Percentiles rank a stretch among this genome's conserved stretches.
Conservation (phyloP, 2,888 invertebrate genomes). For the Drosophila vallismaia region DNA sequence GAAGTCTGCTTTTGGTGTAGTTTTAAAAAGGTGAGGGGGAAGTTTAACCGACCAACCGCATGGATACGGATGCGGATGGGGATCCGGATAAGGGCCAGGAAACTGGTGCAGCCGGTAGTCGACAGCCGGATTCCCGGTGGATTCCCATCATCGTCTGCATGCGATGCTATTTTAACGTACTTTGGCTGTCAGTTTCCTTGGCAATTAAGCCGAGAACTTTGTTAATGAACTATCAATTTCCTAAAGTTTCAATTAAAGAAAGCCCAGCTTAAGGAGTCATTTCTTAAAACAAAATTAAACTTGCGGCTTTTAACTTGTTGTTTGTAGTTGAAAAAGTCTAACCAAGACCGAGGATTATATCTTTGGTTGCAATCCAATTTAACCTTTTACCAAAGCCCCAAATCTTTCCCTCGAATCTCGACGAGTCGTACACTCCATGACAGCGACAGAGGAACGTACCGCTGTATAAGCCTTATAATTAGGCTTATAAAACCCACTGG, state of each 20-base stretch:
- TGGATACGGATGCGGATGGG: background rate
- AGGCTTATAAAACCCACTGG: too few species aligned
- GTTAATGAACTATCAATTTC: conserved; percentile 6
- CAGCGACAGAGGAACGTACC: too few species aligned
- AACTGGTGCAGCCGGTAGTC: background rate
- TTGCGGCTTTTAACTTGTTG: too few species aligned
- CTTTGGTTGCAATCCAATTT: background rate
- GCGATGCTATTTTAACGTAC: conserved; percentile 2
- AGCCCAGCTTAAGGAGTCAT: too few species aligned
- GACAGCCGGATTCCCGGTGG: background rate
- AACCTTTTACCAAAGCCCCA: too few species aligned
- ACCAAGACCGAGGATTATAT: background rate
- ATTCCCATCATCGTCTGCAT: background rate
- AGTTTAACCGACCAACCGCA: too few species aligned
- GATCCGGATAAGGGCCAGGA: background rate
- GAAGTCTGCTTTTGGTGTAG: background rate
- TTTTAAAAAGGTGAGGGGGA: background rate
- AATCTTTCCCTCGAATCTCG: too few species aligned
- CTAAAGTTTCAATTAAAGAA: background rate
- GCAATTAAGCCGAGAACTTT: background rate
- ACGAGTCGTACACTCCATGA: too few species aligned
- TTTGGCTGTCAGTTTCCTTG: background rate
- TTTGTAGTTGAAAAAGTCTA: background rate
- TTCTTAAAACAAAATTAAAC: too few species aligned
- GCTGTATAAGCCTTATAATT: too few species aligned